A percentile compares a stretch with the other conserved stretches of the same genome.
phyloP scores from a whole-genome alignment of 2,888 invertebrate species.

The Acleris literana region DNA sequence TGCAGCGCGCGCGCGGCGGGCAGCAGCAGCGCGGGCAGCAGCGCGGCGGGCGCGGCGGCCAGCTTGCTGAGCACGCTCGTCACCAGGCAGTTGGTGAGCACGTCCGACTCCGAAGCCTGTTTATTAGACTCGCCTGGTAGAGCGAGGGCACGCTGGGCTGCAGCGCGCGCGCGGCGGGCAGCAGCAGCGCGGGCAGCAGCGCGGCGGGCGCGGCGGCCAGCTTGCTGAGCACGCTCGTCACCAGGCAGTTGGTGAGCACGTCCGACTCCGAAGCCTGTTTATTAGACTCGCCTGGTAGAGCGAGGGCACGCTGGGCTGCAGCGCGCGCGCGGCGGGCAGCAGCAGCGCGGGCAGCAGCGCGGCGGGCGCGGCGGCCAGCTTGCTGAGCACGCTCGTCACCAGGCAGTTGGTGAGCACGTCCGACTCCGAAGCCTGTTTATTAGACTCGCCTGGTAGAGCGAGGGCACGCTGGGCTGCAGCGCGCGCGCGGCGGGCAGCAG shows the following conservation, averaged over 20 bases:
- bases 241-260: constrained; percentile 92
- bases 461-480: constrained; percentile 95
- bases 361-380: constrained; percentile 94
- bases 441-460: too few relatives aligned
- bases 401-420: constrained; percentile 93
- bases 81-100: constrained; percentile 93
- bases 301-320: constrained; percentile 95
- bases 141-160: constrained; percentile 96
- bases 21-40: constrained; percentile 93
- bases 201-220: constrained; percentile 95
- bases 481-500: constrained; percentile 91
- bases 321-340: constrained; percentile 90
- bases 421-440: too few relatives aligned
- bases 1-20: constrained; percentile 92
- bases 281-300: too few relatives aligned
- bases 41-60: constrained; percentile 94
- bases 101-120: constrained; percentile 91
- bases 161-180: constrained; percentile 91
- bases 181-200: constrained; percentile 92
- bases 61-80: constrained; percentile 94
- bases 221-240: constrained; percentile 93
- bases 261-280: too few relatives aligned
- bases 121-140: too few relatives aligned
- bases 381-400: constrained; percentile 93
- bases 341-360: constrained; percentile 94